A percentile compares a stretch with the other conserved stretches of the same genome.
phyloP scores from a whole-genome alignment of 2,797 vertebrate species.

The Serranus cabrilla region DNA sequence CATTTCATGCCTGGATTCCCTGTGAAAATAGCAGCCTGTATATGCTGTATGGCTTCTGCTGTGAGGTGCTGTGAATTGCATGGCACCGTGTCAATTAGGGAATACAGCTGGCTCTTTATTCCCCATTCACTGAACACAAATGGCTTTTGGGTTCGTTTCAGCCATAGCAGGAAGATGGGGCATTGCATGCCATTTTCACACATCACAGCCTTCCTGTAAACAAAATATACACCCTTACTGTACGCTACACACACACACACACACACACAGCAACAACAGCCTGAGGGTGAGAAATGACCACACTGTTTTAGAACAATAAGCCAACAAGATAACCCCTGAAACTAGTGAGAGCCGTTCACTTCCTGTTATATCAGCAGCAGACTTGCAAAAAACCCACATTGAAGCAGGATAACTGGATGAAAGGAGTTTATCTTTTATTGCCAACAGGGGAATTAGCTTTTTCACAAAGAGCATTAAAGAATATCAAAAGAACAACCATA shows the following conservation, averaged over 20 bases:
- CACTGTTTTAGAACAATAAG: conserved; percentile 5
- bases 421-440: too few relatives aligned
- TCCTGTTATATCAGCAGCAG: conserved; percentile 11
- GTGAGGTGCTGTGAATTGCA: conserved; percentile 24
- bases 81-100: conserved; percentile 6
- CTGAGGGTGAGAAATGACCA: conserved; percentile 8
- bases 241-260: conserved; percentile 3
- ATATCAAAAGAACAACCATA: too few relatives aligned
- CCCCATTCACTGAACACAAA: conserved; percentile 16
- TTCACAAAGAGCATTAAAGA: too few relatives aligned
- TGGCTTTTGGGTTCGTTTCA: conserved; percentile 21
- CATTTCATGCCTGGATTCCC: conserved; percentile 58
- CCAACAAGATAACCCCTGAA: conserved; percentile 18
- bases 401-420: too few relatives aligned
- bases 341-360: conserved; percentile 6
- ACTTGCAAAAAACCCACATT: neutral
- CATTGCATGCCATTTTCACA: conserved; percentile 13
- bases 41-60: conserved; percentile 25
- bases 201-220: conserved; percentile 15
- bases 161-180: neutral
- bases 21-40: conserved; percentile 41
- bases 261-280: conserved; percentile 12
- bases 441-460: too few relatives aligned
- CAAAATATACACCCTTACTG: neutral
- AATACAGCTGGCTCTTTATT: conserved; percentile 15